Conservation (phyloP, 2,888 invertebrate species). For the Charanyca ferruginea region DNA sequence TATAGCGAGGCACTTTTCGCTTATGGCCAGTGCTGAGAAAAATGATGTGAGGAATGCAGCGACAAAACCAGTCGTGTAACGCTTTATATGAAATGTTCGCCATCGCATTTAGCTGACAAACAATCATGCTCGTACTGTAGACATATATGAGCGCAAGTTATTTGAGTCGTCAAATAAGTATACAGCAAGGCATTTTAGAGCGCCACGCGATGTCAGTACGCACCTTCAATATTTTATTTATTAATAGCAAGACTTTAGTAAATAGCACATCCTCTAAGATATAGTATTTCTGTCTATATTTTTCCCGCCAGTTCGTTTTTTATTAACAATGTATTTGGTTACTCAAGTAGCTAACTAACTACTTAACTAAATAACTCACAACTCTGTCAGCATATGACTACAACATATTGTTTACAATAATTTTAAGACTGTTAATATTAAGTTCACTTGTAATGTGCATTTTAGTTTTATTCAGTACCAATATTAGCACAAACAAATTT, state of each 20-base stretch:
- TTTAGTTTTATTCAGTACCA: constrained; percentile 58
- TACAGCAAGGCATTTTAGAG: not conserved
- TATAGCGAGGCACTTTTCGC: not conserved
- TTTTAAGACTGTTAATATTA: constrained; percentile 75
- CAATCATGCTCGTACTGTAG: not conserved
- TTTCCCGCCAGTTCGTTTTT: not conserved
- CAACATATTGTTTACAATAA: constrained; percentile 59
- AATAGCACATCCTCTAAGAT: not conserved
- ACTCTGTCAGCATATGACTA: constrained; percentile 6
- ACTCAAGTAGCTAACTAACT: constrained; percentile 21
- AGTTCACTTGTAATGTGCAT: constrained; percentile 66
- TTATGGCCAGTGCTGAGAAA: not conserved
- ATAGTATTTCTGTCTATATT: not conserved
- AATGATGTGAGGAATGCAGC: not conserved
- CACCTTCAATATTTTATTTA: not conserved
- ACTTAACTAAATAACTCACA: not conserved
- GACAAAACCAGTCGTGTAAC: not conserved
- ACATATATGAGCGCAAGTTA: not conserved
- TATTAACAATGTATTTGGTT: not conserved
- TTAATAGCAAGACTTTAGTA: not conserved
- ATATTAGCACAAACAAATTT: constrained; percentile 27
- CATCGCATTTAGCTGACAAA: constrained; percentile 4
- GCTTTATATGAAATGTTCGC: not conserved
- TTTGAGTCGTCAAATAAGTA: constrained; percentile 1
- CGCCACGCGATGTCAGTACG: not conserved